Percentiles rank a stretch among this genome's conserved stretches.
Evolutionary conservation across 2,797 vertebrate genomes (phyloP).

Genomic region (Bovichtus diacanthus): DNA sequence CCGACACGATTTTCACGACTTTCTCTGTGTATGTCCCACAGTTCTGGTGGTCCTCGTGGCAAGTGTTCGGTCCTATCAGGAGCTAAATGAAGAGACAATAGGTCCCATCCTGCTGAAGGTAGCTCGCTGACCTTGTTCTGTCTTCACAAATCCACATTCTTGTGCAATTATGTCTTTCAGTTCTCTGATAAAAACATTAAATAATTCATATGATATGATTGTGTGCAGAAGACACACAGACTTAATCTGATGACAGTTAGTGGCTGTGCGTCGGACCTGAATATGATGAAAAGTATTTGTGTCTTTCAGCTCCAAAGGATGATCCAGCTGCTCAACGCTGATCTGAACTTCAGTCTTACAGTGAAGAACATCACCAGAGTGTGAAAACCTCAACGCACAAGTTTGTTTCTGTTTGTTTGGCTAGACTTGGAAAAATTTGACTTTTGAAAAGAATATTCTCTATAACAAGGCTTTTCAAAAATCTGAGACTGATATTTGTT

Average conservation of each 20-base stretch:
- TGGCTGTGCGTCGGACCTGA: background rate
- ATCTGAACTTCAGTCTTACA: slow-evolving; percentile 9
- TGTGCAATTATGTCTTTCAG: background rate
- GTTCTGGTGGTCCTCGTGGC: slow-evolving; percentile 45
- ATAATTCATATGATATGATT: background rate
- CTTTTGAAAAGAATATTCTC: too few relatives aligned
- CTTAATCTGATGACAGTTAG: background rate
- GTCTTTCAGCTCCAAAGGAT: slow-evolving; percentile 54
- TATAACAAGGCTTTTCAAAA: too few relatives aligned
- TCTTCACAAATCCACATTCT: background rate
- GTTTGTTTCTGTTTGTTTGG: too few relatives aligned
- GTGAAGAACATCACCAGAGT: slow-evolving; percentile 55
- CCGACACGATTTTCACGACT: background rate
- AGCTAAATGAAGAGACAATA: slow-evolving; percentile 23
- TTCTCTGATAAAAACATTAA: background rate
- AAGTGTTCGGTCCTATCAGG: slow-evolving; percentile 12
- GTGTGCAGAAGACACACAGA: too few relatives aligned
- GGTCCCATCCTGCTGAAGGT: slow-evolving; percentile 21
- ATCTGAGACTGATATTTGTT: too few relatives aligned
- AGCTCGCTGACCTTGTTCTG: background rate
- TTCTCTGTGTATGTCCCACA: slow-evolving; percentile 20
- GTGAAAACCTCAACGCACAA: slow-evolving; percentile 38
- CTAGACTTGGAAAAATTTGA: too few relatives aligned
- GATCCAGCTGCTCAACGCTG: background rate
- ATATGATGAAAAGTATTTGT: slow-evolving; percentile 12